These are phyloP conservation scores for Celastrina argiolus DNA, from an alignment of 2,888 invertebrate genomes.

Conservation along the genomic window DNA sequence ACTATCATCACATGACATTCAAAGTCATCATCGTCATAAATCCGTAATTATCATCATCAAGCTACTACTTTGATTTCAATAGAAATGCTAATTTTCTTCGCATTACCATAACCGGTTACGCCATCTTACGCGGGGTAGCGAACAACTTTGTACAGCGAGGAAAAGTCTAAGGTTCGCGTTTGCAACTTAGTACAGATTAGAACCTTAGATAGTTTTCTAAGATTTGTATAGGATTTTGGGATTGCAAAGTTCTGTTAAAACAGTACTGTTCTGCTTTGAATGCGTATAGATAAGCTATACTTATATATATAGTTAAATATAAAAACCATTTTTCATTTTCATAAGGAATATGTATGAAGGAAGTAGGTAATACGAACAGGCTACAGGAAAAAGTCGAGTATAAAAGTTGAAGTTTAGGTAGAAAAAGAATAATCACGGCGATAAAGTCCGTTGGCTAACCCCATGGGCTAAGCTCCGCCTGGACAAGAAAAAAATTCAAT, in stretches of 20 bases:
- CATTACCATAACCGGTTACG: conserved; percentile 37
- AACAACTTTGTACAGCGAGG: background rate
- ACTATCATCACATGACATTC: no score
- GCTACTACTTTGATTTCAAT: background rate
- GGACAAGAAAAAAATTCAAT: conserved; percentile 62
- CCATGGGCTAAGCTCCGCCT: conserved; percentile 72
- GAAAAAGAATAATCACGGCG: conserved; percentile 52
- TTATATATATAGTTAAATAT: no score
- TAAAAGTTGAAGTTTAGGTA: conserved; percentile 33
- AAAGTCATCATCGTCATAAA: background rate
- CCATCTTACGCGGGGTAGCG: conserved; percentile 72
- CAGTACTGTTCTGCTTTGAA: no score
- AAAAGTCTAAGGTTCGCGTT: background rate
- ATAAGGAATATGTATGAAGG: background rate
- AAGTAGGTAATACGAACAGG: background rate
- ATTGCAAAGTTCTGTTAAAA: background rate
- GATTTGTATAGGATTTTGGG: background rate
- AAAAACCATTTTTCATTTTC: background rate
- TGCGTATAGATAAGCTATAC: no score
- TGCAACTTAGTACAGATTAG: conserved; percentile 21
- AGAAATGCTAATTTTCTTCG: background rate
- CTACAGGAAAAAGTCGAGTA: background rate
- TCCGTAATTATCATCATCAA: background rate
- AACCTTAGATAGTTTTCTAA: conserved; percentile 24
- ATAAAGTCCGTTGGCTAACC: conserved; percentile 62